These are phyloP conservation scores for Sthenelais limicola DNA, from an alignment of 2,888 invertebrate species.

Conservation along the genomic window DNA sequence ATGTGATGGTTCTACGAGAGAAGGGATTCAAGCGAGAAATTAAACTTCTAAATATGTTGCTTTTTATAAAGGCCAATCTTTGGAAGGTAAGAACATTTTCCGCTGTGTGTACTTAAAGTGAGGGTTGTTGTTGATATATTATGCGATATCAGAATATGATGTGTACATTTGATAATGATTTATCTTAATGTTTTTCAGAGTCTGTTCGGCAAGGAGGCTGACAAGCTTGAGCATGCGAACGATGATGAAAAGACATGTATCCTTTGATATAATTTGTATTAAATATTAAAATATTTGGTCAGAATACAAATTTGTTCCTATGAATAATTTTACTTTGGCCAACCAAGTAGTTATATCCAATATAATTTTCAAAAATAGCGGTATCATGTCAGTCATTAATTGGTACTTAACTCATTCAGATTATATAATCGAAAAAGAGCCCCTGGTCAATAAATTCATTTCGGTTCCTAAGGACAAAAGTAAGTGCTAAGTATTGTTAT, in stretches of 20 bases:
- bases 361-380: too few species aligned
- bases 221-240: conserved; percentile 97
- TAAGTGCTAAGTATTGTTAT: too few species aligned
- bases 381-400: too few species aligned
- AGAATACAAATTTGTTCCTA: too few species aligned
- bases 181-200: conserved; percentile 76
- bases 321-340: too few species aligned
- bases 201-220: conserved; percentile 97
- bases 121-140: too few species aligned
- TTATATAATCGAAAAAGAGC: conserved; percentile 98
- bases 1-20: conserved; percentile 94
- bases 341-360: too few species aligned
- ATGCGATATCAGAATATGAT: too few species aligned
- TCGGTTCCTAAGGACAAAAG: conserved; percentile 98
- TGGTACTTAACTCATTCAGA: conserved; percentile 75
- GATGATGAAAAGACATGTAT: conserved; percentile 94
- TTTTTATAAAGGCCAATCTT: conserved; percentile 95
- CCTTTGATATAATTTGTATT: conserved; percentile 57
- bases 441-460: conserved; percentile 95
- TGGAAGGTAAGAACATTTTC: conserved; percentile 87
- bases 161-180: too few species aligned
- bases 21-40: conserved; percentile 94
- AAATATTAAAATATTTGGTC: too few species aligned
- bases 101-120: too few species aligned
- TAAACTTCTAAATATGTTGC: conserved; percentile 92